phyloP scores from a whole-genome alignment of 2,797 vertebrate species.

The Gadopsis marmoratus region DNA sequence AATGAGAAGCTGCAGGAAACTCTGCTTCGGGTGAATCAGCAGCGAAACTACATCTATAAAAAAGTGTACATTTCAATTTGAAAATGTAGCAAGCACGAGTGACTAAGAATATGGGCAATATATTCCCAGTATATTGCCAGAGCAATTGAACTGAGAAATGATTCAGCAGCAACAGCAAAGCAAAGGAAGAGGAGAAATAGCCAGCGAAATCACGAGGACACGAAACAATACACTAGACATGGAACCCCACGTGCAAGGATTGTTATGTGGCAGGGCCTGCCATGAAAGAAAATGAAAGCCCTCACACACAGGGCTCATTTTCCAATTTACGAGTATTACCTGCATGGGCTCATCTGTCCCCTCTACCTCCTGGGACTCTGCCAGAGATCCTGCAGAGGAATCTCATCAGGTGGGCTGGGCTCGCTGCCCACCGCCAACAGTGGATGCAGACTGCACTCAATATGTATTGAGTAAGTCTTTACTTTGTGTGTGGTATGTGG shows the following conservation, averaged over 20 bases:
- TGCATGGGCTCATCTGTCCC: slow-evolving; percentile 30
- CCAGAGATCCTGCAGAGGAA: slow-evolving; percentile 24
- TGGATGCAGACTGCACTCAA: slow-evolving; percentile 12
- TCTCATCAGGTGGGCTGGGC: slow-evolving; percentile 40
- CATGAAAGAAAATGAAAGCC: background rate
- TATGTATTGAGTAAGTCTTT: background rate
- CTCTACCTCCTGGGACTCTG: slow-evolving; percentile 19
- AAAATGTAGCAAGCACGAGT: slow-evolving; percentile 1
- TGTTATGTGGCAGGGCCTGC: background rate
- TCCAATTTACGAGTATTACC: slow-evolving; percentile 34
- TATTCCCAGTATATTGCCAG: background rate
- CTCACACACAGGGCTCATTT: slow-evolving; percentile 8
- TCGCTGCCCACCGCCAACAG: slow-evolving; percentile 5
- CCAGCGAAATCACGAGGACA: background rate
- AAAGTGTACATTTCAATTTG: slow-evolving; percentile 20
- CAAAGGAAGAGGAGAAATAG: background rate
- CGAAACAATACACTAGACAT: background rate
- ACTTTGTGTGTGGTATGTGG: background rate
- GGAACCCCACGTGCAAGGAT: background rate
- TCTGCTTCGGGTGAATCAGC: background rate
- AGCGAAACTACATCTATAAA: background rate
- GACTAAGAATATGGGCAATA: background rate
- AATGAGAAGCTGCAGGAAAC: slow-evolving; percentile 14
- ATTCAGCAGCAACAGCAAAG: background rate
- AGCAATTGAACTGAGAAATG: background rate